Evolutionary conservation across 2,888 invertebrate species (phyloP).

Genomic region (Lepidochitona cinerea): DNA sequence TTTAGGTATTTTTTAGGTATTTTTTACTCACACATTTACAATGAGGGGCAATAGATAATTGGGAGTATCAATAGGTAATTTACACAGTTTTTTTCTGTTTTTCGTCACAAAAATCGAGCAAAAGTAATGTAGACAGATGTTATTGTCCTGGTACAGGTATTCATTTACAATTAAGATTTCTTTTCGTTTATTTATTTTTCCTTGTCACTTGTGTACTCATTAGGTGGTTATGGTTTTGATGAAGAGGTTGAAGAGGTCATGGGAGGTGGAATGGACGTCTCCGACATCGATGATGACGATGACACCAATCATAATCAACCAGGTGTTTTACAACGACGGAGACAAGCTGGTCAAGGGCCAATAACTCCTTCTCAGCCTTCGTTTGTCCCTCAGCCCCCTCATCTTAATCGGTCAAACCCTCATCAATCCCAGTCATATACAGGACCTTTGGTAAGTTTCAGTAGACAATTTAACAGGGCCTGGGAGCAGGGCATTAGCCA

Average conservation of each 20-base stretch:
- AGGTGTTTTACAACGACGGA: background rate
- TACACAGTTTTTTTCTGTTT: no score
- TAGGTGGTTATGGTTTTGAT: background rate
- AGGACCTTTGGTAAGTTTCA: constrained; percentile 28
- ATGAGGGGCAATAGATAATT: no score
- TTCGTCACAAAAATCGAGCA: no score
- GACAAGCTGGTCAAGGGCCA: background rate
- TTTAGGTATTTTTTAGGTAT: no score
- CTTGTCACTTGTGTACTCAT: no score
- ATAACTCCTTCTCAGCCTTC: background rate
- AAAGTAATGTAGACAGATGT: background rate
- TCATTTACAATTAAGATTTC: no score
- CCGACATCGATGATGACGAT: constrained; percentile 60
- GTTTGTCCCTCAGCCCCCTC: background rate
- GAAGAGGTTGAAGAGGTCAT: constrained; percentile 57
- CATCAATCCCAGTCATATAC: background rate
- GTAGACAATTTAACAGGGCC: no score
- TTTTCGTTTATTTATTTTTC: no score
- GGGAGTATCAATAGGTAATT: no score
- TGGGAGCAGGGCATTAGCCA: no score
- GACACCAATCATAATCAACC: background rate
- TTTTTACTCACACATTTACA: no score
- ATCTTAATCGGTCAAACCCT: background rate
- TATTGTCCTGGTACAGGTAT: no score
- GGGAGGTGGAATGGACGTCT: constrained; percentile 68